A percentile compares a stretch with the other conserved stretches of the same genome.
Evolutionary conservation across 2,113 vertebrate genomes (phyloP).

Genomic region (Jacana jacana): DNA sequence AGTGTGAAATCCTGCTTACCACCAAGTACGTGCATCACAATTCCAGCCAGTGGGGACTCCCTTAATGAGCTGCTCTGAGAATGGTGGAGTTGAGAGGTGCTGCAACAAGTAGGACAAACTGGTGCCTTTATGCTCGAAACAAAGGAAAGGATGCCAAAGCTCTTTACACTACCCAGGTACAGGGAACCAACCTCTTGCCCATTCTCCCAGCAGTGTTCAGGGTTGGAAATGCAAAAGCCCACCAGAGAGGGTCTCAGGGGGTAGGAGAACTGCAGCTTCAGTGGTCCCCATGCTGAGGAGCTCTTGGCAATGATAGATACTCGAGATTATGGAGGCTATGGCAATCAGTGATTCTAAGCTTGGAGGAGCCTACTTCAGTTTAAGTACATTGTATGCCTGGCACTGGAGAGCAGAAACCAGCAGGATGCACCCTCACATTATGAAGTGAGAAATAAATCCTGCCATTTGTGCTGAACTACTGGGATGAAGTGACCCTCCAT

Average conservation of each 20-base stretch:
- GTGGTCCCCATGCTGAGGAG: neutral
- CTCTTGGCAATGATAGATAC: neutral
- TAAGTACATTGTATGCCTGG: neutral
- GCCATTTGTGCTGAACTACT: neutral
- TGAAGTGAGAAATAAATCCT: neutral
- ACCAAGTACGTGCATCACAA: neutral
- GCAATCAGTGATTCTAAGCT: neutral
- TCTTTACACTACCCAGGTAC: neutral
- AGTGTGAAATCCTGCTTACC: neutral
- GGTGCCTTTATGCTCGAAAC: accelerated
- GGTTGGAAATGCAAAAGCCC: neutral
- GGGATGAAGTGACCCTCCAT: neutral
- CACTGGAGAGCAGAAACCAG: neutral
- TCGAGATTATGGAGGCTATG: neutral
- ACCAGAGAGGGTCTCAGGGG: neutral
- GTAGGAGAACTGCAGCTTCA: accelerated
- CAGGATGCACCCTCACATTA: accelerated
- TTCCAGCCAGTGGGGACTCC: neutral
- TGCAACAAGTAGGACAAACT: neutral
- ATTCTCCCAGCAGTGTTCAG: neutral
- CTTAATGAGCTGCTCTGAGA: neutral
- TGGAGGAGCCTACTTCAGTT: neutral
- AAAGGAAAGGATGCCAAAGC: neutral
- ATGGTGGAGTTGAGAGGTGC: neutral
- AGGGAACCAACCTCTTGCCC: neutral